Percentiles rank a stretch among this genome's conserved stretches.
Evolutionary conservation across 1,140 invertebrate genomes (phyloP).

Genomic region (Euborellia annulipes): DNA sequence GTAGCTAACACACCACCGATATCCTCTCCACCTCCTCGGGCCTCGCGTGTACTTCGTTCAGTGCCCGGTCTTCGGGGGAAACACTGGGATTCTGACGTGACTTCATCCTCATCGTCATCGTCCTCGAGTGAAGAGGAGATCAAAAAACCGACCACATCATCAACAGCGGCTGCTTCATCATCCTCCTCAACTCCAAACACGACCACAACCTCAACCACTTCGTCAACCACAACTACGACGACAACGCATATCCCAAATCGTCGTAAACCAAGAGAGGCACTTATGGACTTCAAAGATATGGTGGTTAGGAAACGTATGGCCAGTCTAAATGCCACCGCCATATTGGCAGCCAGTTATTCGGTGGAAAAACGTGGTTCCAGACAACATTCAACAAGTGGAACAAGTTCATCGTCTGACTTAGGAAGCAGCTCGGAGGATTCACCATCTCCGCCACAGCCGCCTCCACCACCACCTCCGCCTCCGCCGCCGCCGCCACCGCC

Average conservation of each 20-base stretch:
- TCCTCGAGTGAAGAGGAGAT: conserved; percentile 30
- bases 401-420: background rate
- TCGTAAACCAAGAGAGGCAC: conserved; percentile 43
- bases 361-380: conserved; percentile 43
- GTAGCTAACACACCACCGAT: too few relatives aligned
- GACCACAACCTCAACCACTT: conserved; percentile 1
- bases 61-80: conserved; percentile 59
- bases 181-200: background rate
- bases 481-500: background rate
- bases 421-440: background rate
- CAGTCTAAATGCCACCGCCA: conserved; percentile 80
- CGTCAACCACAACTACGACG: conserved; percentile 9
- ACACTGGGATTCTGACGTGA: conserved; percentile 60
- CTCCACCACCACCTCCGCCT: background rate
- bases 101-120: too few relatives aligned
- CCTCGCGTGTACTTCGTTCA: conserved; percentile 43
- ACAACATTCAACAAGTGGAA: background rate
- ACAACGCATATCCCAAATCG: conserved; percentile 21
- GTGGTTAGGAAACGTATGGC: conserved; percentile 83
- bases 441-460: too few relatives aligned
- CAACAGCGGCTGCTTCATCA: too few relatives aligned
- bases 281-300: conserved; percentile 75
- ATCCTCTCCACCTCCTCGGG: too few relatives aligned
- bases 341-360: conserved; percentile 74
- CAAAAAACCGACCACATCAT: conserved; percentile 14